Percentiles rank a stretch among this genome's conserved stretches.
Conservation (phyloP, 2,113 vertebrate genomes). For the Oreochromis tanganicae region DNA sequence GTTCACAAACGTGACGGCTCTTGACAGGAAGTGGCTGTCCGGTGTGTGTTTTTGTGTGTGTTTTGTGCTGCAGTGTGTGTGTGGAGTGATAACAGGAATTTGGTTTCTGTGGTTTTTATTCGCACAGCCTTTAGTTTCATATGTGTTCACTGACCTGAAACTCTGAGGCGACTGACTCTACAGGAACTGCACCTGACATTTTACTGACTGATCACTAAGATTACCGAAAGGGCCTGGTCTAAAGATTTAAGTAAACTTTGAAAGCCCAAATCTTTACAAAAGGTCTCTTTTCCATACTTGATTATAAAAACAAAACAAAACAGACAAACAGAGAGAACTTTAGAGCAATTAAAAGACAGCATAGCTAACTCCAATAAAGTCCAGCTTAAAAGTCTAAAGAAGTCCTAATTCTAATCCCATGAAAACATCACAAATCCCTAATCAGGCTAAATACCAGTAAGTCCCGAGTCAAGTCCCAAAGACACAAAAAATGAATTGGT, state of each 20-base stretch:
- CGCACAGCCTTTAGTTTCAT: conserved; percentile 28
- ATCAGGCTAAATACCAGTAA: background rate
- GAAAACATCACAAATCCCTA: background rate
- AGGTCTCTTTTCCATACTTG: background rate
- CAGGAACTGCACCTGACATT: background rate
- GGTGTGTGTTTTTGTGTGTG: conserved; percentile 10
- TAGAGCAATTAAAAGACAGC: background rate
- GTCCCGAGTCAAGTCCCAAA: background rate
- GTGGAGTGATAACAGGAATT: background rate
- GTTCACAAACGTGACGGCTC: background rate
- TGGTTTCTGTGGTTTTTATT: conserved; percentile 40
- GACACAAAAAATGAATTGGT: background rate
- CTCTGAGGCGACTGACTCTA: background rate
- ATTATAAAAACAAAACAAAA: background rate
- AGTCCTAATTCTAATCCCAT: background rate
- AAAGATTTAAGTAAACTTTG: background rate
- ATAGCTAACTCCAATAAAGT: background rate
- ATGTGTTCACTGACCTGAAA: conserved; percentile 62
- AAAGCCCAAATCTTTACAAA: background rate
- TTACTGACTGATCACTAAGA: background rate
- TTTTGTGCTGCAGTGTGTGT: background rate
- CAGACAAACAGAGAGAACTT: background rate
- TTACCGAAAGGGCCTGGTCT: background rate
- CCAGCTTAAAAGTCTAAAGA: background rate
- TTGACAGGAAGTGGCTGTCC: conserved; percentile 38